Base-by-base conservation (phyloP, 2,113 vertebrate species). In the Myodes glareolus region DNA sequence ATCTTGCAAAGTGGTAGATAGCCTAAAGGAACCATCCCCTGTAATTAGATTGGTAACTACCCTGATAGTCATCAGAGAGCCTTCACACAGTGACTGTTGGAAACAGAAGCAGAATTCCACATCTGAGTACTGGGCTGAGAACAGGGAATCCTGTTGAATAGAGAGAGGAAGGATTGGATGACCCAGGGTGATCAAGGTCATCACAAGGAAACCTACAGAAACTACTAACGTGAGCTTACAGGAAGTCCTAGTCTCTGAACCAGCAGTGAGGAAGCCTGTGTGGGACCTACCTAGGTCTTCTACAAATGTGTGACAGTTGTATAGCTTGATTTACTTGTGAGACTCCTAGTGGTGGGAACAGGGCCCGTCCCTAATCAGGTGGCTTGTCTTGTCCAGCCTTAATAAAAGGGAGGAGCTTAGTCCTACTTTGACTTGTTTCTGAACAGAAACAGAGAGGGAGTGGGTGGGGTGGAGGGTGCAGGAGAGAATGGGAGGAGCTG, bases 91-190 rank as follows among this genome's bases (percentile, higher is more conserved):
- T n/a, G 14, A 70, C 14, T 70, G 68, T 19, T 70, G 68, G 68
- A n/a, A 70, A 72, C 68, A n/a, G 68, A n/a, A n/a, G 6, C 7
- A 21, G 7, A 72, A n/a, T 0, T 21, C 36, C 17, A 72, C 7
- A 72, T 7, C 0, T 7, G 3, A 72, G 3, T 36, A 19, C 68
- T 72, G 7, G 31, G 68, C 7, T 0, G 7, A 72, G 14, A 1
- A 1, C 16, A 36, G 33, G 33, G 5, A 70, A 36, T 36, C 2
- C 0, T 17, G 5, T 17, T 70, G 68, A 70, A 36, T 14, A 70
- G 68, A 36, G 6, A 16, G 68, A 33, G 67, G 67, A 68, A 68
- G 31, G 13, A 36, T 9, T 70, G 33, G 3, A 70, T 70, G 33
- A 70, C 12, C 68, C 33, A 36, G 4, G 14, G 14, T 16, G 6